Evolutionary conservation across 2,113 vertebrate species (phyloP), one percentile per base, ranked within the genome.

Genomic region (Tyto alba): DNA sequence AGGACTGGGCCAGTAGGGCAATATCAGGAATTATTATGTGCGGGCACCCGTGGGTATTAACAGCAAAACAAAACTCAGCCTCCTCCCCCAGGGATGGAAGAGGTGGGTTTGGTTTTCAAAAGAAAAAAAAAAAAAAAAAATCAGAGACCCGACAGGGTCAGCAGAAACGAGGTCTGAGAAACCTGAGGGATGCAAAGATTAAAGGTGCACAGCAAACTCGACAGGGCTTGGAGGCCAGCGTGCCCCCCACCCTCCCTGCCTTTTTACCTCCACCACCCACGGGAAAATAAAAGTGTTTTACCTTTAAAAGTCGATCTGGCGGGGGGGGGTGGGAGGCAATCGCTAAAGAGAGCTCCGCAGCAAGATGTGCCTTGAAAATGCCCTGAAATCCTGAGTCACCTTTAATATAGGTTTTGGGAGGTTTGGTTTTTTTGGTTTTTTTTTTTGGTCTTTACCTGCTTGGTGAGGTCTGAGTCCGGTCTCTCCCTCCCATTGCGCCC

Each of bases 351-450:
- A 88, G 11, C 63, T 94, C 87, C 87, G 27, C 91, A 78, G 93
- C 76, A 16, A 87, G 48, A 62, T 11, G 23, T 52, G 78, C 82
- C 89, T 95, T 74, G 78, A 69, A 82, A 96, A 96, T 74, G 91
- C 95, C 96, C 95, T 80, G 85, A 93, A 95, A 96, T 96, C 95
- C 95, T 96, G 95, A 96, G 95, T 88, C 53, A 88, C 57, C 74
- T 89, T 85, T 64, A 59, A 50, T 48, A 85, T 45, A 32, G n/a
- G n/a, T n/a, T n/a, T n/a, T n/a, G n/a, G n/a, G n/a, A n/a, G n/a
- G 9, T 10, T 38, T 79, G 9, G 9, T 43, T 79, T 34, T 41
- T 13, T 27, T 41, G 22, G 27, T 27, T 16, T 18, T 8, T 47
- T 14, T 52, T 82, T 76, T 32, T 22, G 29, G 26, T 92, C 80